Evolutionary conservation across 1,140 invertebrate genomes (phyloP), one percentile per base, ranked within the genome.

Genomic region (Maconellicoccus hirsutus): DNA sequence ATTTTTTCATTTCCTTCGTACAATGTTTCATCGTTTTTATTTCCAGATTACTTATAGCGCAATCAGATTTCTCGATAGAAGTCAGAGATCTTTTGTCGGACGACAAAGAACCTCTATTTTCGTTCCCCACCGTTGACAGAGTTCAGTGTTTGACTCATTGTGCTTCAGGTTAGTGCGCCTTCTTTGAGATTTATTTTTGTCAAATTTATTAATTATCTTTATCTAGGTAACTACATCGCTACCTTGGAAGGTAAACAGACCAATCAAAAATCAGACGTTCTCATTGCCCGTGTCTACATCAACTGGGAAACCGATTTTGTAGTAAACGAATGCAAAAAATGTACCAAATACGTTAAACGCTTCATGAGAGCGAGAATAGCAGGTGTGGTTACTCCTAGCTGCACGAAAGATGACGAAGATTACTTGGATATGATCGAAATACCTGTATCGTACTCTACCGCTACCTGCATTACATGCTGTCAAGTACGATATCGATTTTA

Each of bases 331-430:
- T 66, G 22, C 16, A 66, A 66, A 66, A 66, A 25, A 26, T 66
- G 10, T 10, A 23, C 61, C 25, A 75, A 71, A 73, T 73, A 82
- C 80, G 39, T 52, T 76, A 80, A 80, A 73, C 84, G 85, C 70
- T 81, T 86, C 4, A 86, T 88, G 84, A 79, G 86, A 72, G 87
- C 87, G 1, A 80, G 87, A 71, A 88, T 88, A 38, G 87, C 87
- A 12, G 86, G 86, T 0, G 75, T 86, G 59, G 86, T 87, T 0
- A 87, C 86, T 1, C 84, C 86, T 0, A 86, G 84, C 71, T 70
- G 74, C 72, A 70, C 71, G 59, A 73, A 74, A 52, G 74, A 72
- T 25, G 72, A 74, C 61, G 72, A 73, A 39, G 74, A 74, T 61
- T 42, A 70, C n/a, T 76, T 87, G 33, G 86, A 87, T 76, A 87